phyloP scores from a whole-genome alignment of 2,888 invertebrate genomes.

The Pyralis farinalis region DNA sequence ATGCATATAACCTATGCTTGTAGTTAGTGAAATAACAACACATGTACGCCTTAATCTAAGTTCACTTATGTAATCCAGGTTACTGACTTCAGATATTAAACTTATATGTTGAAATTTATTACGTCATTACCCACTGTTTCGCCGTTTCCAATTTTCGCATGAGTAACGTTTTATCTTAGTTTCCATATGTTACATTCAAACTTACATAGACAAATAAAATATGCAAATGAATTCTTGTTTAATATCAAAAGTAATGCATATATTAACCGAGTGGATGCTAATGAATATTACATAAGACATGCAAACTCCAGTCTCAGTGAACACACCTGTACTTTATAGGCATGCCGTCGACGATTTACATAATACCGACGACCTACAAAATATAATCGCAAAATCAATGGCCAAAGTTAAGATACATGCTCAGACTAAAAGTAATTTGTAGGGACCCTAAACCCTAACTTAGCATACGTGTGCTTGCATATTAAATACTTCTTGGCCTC shows the following conservation, averaged over 20 bases:
- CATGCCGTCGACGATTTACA: not conserved
- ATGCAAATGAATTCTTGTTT: not conserved
- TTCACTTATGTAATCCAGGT: too few relatives aligned
- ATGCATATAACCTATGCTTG: too few relatives aligned
- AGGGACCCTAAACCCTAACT: conserved; percentile 15
- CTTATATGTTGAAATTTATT: too few relatives aligned
- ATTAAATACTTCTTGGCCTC: conserved; percentile 4
- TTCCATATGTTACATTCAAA: not conserved
- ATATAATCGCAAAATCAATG: conserved; percentile 6
- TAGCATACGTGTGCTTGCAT: conserved; percentile 16
- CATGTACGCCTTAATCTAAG: too few relatives aligned
- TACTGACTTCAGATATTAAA: too few relatives aligned
- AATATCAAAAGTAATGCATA: not conserved
- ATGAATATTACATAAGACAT: not conserved
- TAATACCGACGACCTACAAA: conserved; percentile 7
- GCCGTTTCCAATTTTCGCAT: too few relatives aligned
- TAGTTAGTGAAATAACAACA: too few relatives aligned
- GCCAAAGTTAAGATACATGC: not conserved
- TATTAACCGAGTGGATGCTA: not conserved
- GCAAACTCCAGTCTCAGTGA: not conserved
- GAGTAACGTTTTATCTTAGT: not conserved
- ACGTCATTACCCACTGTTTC: too few relatives aligned
- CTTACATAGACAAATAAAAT: not conserved
- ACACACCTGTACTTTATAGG: not conserved
- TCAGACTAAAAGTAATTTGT: conserved; percentile 5